These are phyloP conservation scores for Rhagoletis pomonella DNA, from an alignment of 1,140 invertebrate species.

Conservation along the genomic window DNA sequence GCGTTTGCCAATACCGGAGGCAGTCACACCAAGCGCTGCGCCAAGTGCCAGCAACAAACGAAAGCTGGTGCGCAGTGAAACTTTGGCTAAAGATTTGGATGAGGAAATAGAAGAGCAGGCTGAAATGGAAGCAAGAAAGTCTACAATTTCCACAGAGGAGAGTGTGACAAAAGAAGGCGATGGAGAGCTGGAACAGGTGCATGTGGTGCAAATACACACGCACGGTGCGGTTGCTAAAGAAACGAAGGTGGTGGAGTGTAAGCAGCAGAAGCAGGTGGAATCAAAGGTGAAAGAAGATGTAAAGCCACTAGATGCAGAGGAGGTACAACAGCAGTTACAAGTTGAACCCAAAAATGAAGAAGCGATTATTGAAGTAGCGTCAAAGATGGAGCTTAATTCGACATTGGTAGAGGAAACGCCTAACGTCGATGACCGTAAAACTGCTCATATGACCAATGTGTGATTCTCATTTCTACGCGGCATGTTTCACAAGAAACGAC, in stretches of 20 bases:
- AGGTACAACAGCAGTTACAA: background rate
- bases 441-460: background rate
- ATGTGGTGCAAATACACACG: conserved; percentile 64
- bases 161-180: background rate
- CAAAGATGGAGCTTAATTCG: background rate
- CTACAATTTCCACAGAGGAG: background rate
- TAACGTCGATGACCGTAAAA: background rate
- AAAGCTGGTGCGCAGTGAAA: conserved; percentile 67
- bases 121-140: background rate
- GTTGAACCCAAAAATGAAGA: background rate
- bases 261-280: background rate
- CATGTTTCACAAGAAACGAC: conserved; percentile 44
- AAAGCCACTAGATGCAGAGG: background rate
- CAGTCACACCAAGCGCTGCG: background rate
- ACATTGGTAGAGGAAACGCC: background rate
- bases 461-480: conserved; percentile 39
- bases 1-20: background rate
- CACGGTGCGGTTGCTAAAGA: conserved; percentile 36
- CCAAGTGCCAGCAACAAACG: conserved; percentile 58
- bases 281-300: background rate
- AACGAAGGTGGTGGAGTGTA: background rate
- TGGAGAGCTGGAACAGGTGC: conserved; percentile 58
- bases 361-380: background rate
- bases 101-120: conserved; percentile 57
- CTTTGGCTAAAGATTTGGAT: conserved; percentile 65